Evolutionary conservation across 2,113 vertebrate genomes (phyloP).

Genomic region (Hymenochirus boettgeri): DNA sequence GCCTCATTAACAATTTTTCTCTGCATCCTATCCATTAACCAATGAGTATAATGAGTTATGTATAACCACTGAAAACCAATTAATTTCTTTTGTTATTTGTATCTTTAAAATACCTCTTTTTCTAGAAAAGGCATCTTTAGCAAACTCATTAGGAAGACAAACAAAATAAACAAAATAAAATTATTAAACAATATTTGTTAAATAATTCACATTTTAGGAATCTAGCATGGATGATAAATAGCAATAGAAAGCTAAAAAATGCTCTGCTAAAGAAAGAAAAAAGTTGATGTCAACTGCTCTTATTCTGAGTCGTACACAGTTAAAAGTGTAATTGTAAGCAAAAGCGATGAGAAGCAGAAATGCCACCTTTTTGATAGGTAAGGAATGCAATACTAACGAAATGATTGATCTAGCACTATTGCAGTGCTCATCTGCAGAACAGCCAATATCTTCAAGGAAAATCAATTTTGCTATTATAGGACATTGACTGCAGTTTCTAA

Average conservation of each 20-base stretch:
- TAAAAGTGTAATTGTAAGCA: constrained; percentile 40
- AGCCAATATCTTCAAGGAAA: constrained; percentile 40
- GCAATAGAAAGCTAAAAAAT: background rate
- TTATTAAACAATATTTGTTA: no score
- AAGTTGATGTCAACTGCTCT: background rate
- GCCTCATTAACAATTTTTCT: no score
- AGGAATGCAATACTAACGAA: constrained; percentile 49
- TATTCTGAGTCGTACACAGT: background rate
- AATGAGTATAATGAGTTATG: no score
- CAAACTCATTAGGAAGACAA: no score
- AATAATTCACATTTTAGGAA: no score
- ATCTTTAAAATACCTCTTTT: no score
- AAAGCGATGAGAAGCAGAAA: constrained; percentile 41
- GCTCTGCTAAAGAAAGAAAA: no score
- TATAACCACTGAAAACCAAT: no score
- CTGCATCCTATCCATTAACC: no score
- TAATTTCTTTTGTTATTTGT: no score
- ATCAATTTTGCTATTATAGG: constrained; percentile 55
- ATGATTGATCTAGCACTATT: constrained; percentile 46
- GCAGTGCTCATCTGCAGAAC: constrained; percentile 45
- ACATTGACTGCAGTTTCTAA: constrained; percentile 49
- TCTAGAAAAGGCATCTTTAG: no score
- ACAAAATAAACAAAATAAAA: no score
- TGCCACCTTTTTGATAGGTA: constrained; percentile 46
- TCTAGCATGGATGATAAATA: background rate